phyloP scores from a whole-genome alignment of 1,140 invertebrate species.

The Caenorhabditis latens region DNA sequence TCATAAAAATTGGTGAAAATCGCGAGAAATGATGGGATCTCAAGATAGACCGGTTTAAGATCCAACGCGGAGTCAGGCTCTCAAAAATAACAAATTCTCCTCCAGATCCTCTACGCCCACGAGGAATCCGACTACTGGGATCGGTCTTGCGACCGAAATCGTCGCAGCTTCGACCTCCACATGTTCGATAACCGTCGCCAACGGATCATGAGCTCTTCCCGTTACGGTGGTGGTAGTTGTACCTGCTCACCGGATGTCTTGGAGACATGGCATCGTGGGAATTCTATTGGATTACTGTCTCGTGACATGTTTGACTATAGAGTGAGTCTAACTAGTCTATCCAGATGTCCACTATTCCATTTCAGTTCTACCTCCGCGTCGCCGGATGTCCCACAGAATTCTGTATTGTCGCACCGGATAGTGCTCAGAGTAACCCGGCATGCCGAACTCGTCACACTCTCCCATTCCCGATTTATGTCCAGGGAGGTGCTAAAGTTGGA shows the following conservation, averaged over 20 bases:
- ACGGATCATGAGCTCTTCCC: not conserved
- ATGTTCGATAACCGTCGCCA: constrained; percentile 1
- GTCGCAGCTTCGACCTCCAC: not conserved
- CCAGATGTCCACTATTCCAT: not conserved
- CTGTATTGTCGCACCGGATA: not conserved
- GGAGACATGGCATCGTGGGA: constrained; percentile 15
- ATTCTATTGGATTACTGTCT: not conserved
- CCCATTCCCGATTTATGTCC: not conserved
- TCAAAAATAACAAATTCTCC: not conserved
- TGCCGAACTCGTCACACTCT: constrained; percentile 1
- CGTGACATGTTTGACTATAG: not conserved
- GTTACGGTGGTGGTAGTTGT: not conserved
- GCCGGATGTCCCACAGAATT: constrained; percentile 4
- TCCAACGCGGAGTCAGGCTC: not conserved
- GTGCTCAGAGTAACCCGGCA: not conserved
- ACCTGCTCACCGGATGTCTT: not conserved
- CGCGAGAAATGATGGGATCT: too few species aligned
- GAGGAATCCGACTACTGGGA: constrained; percentile 24
- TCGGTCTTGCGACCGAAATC: not conserved
- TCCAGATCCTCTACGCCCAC: not conserved
- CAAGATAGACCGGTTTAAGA: too few species aligned
- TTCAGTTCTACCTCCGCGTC: constrained; percentile 15
- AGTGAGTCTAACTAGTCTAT: not conserved
- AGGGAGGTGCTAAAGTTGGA: not conserved
- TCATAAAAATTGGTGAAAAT: too few species aligned